Base-by-base conservation (phyloP, 2,113 vertebrate genomes). In the Myotis yumanensis region DNA sequence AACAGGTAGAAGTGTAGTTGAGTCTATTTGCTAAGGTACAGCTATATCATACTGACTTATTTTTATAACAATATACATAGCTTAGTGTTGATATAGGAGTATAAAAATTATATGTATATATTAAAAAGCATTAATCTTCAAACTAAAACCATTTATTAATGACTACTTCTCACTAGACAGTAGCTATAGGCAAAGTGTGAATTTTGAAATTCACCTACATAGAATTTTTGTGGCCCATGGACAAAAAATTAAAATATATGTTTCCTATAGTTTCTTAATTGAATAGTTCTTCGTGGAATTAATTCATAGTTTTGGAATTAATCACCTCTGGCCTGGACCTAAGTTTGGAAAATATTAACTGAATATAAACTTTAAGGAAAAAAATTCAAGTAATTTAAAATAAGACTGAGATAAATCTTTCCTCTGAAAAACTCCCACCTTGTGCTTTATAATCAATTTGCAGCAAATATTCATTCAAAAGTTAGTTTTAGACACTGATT, bases 261-360 rank as follows among this genome's bases (percentile, higher is more conserved):
- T 32, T 73, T 68, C 1, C 28, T 68, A 16, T 7, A 54, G 6
- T 73, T 93, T 76, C 8, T 3, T 93, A 96, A 95, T 46, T 79
- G 11, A 57, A 91, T 84, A 80, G 7, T 77, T 93, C 68, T 83
- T 5, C 76, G 35, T 87, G 77, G 30, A 25, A 69, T 85, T 95
- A 92, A 86, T 72, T 96, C 51, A 91, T 75, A 22, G 4, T 23
- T 87, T 93, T 22, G 46, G 89, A 92, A 66, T 9, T 87, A 72
- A 93, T 93, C 43, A 84, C n/a, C 51, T 76, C 7, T 94, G 37
- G 25, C 25, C 51, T 90, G 14, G 30, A 93, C 72, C 11, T 76
- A 86, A 25, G 11, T 51, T 30, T 86, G 16, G n/a, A 93, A 91
- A 95, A 84, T 79, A 89, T n/a, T 95, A 93, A 46, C 5, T 62